Base-by-base conservation (phyloP, 2,113 vertebrate genomes). In the Mirounga angustirostris region DNA sequence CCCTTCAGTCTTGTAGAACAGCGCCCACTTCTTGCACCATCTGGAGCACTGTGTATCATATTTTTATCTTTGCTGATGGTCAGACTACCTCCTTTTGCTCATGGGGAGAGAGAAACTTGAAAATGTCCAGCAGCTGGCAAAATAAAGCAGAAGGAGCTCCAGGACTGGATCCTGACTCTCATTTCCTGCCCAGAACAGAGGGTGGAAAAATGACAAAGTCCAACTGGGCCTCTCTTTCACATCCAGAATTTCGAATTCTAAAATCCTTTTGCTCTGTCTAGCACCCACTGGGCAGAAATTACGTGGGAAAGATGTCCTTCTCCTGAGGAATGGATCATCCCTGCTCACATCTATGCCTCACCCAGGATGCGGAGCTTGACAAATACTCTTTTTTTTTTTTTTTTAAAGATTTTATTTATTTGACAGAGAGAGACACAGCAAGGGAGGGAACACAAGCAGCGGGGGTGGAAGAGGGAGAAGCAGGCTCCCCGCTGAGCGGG, bases 281-380 rank as follows among this genome's bases (percentile, higher is more conserved):
- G 67, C 40, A 78, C 50, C 22, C 61, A 52, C 74, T 83, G 67
- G 61, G 54, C 79, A 83, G 87, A 89, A 89, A 78, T 95, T 76
- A 30, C 94, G 58, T 91, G 93, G 94, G 86, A 61, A 50, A 93
- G 71, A 8, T 22, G 18, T 89, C 94, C 59, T 97, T 71, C 89
- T 94, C 76, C 15, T 3, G 40, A 91, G 69, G 82, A 40, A 30
- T 46, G 22, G 71, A 74, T 90, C 85, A 83, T 46, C 43, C 33
- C 93, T 97, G 96, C 89, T 86, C 56, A 21, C 50, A 65, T 74
- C 52, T 40, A 8, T 67, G 36, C 67, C 81, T 96, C 40, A 52
- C 56, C 21, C 33, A 69, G 82, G 81, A 78, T 59, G 67, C 5
- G 10, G 58, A 81, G 73, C 21, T 74, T 93, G 85, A 65, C 67